Evolutionary conservation across 2,797 vertebrate genomes (phyloP), one percentile per base, ranked within the genome.

Genomic region (Tangara arthus): DNA sequence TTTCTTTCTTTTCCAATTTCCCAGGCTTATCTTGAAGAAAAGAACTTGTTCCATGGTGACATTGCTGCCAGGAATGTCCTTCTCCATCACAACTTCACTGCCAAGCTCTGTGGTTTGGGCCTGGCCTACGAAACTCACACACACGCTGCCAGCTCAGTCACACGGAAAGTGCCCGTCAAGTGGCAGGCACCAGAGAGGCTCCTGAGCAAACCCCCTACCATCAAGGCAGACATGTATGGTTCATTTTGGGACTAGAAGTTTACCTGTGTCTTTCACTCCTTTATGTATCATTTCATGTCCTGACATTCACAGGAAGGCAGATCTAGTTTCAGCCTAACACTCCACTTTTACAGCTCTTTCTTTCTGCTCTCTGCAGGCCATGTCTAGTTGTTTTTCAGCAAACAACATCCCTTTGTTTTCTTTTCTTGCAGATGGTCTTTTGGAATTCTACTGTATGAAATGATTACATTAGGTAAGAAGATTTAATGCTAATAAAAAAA

Each of bases 111-210:
- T 97, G 98, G 99, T 22, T 97, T 99, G 60, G 98, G 98, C 12
- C 97, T 98, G 20, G 98, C 98, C 30, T 99, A 98, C 55, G 98
- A 97, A 30, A 96, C 97, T 87, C 98, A 98, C 26, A 75, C 95
- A 34, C 96, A 75, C 2, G 97, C 95, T 37, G 63, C 91, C 66
- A 95, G 91, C 60, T 93, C 94, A 2, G 78, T 96, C 35, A 81
- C 87, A n/a, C 35, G 20, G 11, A 34, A 22, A 0, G 42, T 97
- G 13, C 98, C 98, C 14, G 70, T 98, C 96, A 99, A 99, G 94
- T 99, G 99, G 99, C 98, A 99, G 32, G 98, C 99, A 8, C 99
- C 99, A 5, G 99, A 99, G 95, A 82, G 98, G 44, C 97, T 99
- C 61, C 98, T 98, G 66, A 98, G 82, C 94, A 98, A 94, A 69